A percentile compares a stretch with the other conserved stretches of the same genome.
These are phyloP conservation scores for Icerya purchasi DNA, from an alignment of 2,888 invertebrate species.

Conservation along the genomic window DNA sequence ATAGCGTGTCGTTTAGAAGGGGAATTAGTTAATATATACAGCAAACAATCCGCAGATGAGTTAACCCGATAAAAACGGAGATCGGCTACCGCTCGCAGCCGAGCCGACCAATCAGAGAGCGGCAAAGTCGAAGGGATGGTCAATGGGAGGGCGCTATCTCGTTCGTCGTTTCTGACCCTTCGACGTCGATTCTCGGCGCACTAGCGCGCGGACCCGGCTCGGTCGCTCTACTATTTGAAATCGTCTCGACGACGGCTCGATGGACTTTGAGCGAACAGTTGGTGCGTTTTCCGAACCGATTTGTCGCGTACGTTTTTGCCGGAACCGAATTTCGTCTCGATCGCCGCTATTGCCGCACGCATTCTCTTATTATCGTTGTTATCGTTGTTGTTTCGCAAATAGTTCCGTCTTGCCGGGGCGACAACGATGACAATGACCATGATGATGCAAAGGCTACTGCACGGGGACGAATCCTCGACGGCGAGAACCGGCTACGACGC, in stretches of 20 bases:
- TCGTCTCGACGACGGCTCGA: no score
- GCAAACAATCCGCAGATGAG: slow-evolving; percentile 13
- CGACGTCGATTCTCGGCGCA: no score
- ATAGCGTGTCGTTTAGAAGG: slow-evolving; percentile 13
- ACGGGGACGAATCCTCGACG: slow-evolving; percentile 14
- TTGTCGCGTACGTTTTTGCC: no score
- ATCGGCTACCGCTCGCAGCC: not conserved
- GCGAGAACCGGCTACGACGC: slow-evolving; percentile 1
- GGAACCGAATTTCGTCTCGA: no score
- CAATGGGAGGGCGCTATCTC: slow-evolving; percentile 13
- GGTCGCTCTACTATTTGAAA: no score
- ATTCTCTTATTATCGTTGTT: no score
- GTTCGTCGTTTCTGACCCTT: slow-evolving; percentile 11
- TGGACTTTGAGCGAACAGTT: no score
- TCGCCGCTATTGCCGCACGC: no score
- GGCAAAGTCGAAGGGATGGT: slow-evolving; percentile 9
- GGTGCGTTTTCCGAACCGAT: no score
- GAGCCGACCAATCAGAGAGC: slow-evolving; percentile 2
- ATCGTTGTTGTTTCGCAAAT: no score
- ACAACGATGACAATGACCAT: slow-evolving; percentile 20
- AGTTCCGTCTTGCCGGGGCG: no score
- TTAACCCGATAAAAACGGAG: slow-evolving; percentile 11
- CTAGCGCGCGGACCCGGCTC: no score
- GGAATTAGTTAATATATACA: slow-evolving; percentile 13
- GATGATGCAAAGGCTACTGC: slow-evolving; percentile 19